These are phyloP conservation scores for Acanthosepion esculentum DNA, from an alignment of 2,888 invertebrate genomes.

Conservation along the genomic window DNA sequence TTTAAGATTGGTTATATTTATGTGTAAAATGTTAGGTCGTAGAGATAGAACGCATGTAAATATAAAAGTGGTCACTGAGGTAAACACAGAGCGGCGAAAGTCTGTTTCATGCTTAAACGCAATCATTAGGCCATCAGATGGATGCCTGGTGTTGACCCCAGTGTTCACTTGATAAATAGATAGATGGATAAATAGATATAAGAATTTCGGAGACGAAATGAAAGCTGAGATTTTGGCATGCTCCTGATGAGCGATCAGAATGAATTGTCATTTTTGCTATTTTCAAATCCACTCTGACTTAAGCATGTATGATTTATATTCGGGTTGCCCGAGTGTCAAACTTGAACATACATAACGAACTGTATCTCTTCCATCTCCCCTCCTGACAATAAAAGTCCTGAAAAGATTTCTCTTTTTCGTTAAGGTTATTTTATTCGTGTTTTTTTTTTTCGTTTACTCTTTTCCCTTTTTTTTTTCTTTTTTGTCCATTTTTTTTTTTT, in stretches of 20 bases:
- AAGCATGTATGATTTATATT: not conserved
- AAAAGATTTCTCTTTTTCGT: not conserved
- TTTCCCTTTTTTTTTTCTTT: not conserved
- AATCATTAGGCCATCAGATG: no score
- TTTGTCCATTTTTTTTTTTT: not conserved
- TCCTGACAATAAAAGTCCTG: not conserved
- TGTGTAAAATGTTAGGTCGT: no score
- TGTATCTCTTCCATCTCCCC: not conserved
- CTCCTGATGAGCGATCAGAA: not conserved
- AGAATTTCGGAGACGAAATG: not conserved
- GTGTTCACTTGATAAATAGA: no score
- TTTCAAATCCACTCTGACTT: not conserved
- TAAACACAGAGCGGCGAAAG: no score
- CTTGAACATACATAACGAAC: constrained; percentile 20
- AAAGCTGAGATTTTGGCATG: not conserved
- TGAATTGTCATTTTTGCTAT: constrained; percentile 33
- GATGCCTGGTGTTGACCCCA: no score
- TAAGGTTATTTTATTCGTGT: not conserved
- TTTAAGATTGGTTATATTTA: no score
- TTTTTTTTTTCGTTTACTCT: not conserved
- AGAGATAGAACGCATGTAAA: no score
- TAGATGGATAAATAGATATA: not conserved
- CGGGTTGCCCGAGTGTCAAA: constrained; percentile 5
- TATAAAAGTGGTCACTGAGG: no score
- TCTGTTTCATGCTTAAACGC: no score